Base-by-base conservation (phyloP, 2,113 vertebrate genomes). In the Corythoichthys haematopterus region DNA sequence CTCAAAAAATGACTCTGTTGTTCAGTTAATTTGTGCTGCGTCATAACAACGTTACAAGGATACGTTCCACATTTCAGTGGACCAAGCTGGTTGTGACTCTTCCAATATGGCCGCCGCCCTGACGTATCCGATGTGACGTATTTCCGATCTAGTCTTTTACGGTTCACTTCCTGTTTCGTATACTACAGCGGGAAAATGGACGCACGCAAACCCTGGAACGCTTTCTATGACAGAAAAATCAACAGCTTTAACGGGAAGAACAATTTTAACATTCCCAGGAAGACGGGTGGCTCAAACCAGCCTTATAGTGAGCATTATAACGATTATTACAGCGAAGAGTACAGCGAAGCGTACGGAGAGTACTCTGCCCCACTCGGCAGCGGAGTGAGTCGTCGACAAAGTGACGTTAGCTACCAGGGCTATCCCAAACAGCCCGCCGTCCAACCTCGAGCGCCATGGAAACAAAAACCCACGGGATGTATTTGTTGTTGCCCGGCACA, bases 401-500 rank as follows among this genome's bases (percentile, higher is more conserved):
- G 12, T 33, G 55, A 57, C 55, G 55, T 14, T 14, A 36, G 35
- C 55, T 36, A 14, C 12, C 55, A 37, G 28, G 33, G 55, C 12
- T 57, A 36, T 36, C 33, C 33, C 55, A 2, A 36, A 36, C 33
- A 57, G 33, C 4, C 47, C 47, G 1, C 12, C 33, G 55, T 5
- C 12, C 8, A 13, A 3, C 33, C 2, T 2, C 33, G 12, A 1
- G 12, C 11, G 33, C 55, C 55, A 33, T 36, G 33, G 33, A 57
- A 57, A 1, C 33, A 1, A 14, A 57, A 57, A 9, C 11, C 12
- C 4, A 13, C 33, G 12, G 55, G 36, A 33, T 33, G 11, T 6
- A 1, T 57, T 15, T 57, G 55, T 12, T 57, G 55, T 57, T 57
- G 55, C 55, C 55, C 55, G 55, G 55, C 55, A 15, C 55, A 57